A percentile compares a stretch with the other conserved stretches of the same genome.
Evolutionary conservation across 2,888 invertebrate genomes (phyloP).

Genomic region (Diadegma fenestrale): DNA sequence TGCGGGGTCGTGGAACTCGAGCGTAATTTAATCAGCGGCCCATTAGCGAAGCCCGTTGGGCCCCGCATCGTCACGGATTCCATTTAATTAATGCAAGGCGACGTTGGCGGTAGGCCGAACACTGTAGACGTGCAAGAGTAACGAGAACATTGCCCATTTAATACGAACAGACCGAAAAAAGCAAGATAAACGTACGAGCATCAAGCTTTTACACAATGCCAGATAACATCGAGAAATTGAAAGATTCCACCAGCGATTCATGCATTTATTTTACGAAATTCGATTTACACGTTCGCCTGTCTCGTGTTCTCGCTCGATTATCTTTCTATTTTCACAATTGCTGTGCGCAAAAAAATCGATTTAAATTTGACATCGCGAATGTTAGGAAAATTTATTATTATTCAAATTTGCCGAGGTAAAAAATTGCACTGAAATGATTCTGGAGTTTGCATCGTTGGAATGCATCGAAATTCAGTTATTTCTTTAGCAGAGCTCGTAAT

Average conservation of each 20-base stretch:
- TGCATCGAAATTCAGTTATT: too few relatives aligned
- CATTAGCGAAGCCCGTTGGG: conserved; percentile 78
- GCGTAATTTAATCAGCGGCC: conserved; percentile 80
- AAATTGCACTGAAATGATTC: too few relatives aligned
- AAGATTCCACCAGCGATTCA: conserved; percentile 1
- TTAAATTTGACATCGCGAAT: too few relatives aligned
- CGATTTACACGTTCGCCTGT: not conserved
- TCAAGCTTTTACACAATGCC: conserved; percentile 52
- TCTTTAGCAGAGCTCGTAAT: too few relatives aligned
- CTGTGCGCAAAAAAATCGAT: too few relatives aligned
- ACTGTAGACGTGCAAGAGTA: conserved; percentile 66
- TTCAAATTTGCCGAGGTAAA: too few relatives aligned
- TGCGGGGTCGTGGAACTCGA: conserved; percentile 73
- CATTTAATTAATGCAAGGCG: conserved; percentile 81
- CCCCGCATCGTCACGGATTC: conserved; percentile 78
- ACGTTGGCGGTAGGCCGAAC: conserved; percentile 73
- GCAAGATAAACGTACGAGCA: conserved; percentile 1
- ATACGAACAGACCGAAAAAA: not conserved
- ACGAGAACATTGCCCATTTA: conserved; percentile 63
- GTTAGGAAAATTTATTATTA: too few relatives aligned
- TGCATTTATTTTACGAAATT: conserved; percentile 16
- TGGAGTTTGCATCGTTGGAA: too few relatives aligned
- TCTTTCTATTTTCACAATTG: too few relatives aligned
- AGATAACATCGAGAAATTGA: conserved; percentile 68
- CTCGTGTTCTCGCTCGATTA: too few relatives aligned